Percentiles rank a stretch among this genome's conserved stretches.
These are phyloP conservation scores for Drosophila formosana DNA, from an alignment of 2,888 invertebrate genomes.

Conservation along the genomic window DNA sequence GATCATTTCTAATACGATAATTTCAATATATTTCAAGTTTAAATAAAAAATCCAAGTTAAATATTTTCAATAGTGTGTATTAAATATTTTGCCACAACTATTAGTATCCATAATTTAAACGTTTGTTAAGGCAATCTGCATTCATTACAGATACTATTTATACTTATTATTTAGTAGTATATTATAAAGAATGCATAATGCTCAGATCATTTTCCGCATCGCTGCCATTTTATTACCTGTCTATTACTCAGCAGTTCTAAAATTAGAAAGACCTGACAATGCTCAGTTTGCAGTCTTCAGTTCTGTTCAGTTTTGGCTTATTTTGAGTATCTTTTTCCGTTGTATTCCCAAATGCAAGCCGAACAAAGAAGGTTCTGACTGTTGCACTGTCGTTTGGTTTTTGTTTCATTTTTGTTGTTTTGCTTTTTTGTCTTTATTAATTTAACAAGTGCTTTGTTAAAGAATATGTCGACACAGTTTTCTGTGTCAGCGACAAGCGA, in stretches of 20 bases:
- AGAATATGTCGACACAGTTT: constrained; percentile 61
- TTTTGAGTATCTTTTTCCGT: constrained; percentile 21
- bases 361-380: constrained; percentile 47
- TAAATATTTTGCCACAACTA: no score
- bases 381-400: constrained; percentile 11
- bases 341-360: constrained; percentile 25
- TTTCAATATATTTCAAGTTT: no score
- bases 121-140: no score
- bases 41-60: no score
- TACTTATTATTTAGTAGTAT: no score
- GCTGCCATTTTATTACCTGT: constrained; percentile 1
- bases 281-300: neutral
- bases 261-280: constrained; percentile 16
- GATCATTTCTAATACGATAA: no score
- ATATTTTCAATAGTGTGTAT: no score
- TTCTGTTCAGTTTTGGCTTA: neutral
- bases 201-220: neutral
- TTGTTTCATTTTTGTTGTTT: constrained; percentile 4
- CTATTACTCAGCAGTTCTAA: constrained; percentile 26
- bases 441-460: constrained; percentile 62
- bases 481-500: constrained; percentile 46
- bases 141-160: neutral
- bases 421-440: constrained; percentile 58
- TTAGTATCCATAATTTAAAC: neutral
- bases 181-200: neutral